phyloP scores from a whole-genome alignment of 2,888 invertebrate genomes.

The Marronus borbonicus region DNA sequence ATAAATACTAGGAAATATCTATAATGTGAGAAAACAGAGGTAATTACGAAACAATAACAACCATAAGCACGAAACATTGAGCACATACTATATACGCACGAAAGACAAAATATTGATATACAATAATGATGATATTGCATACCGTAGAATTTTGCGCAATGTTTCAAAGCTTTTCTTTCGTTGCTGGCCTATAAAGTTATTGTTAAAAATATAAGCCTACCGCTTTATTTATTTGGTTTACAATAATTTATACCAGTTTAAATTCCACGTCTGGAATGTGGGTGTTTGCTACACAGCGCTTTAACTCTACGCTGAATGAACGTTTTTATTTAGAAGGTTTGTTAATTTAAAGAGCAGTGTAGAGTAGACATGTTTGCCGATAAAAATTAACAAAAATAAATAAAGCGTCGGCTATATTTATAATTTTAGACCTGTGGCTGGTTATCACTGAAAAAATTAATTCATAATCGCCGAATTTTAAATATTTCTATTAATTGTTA shows the following conservation, averaged over 20 bases:
- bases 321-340: not conserved
- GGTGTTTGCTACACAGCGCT: not conserved
- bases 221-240: slow-evolving; percentile 1
- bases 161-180: no score
- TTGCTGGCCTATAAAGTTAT: not conserved
- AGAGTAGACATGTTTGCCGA: not conserved
- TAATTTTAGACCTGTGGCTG: not conserved
- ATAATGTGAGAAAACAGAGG: no score
- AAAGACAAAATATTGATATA: no score
- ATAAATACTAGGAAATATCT: no score
- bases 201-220: not conserved
- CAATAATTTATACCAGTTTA: slow-evolving; percentile 4
- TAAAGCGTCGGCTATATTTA: not conserved
- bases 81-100: no score
- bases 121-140: no score
- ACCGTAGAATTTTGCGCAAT: no score
- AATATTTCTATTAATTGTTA: no score
- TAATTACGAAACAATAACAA: no score
- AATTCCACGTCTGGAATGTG: not conserved
- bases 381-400: slow-evolving; percentile 8
- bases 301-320: not conserved
- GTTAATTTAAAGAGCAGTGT: not conserved
- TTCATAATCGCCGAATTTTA: not conserved
- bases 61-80: no score
- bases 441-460: not conserved